These are phyloP conservation scores for Gallirallus australis DNA, from an alignment of 2,797 vertebrate species.

Conservation along the genomic window DNA sequence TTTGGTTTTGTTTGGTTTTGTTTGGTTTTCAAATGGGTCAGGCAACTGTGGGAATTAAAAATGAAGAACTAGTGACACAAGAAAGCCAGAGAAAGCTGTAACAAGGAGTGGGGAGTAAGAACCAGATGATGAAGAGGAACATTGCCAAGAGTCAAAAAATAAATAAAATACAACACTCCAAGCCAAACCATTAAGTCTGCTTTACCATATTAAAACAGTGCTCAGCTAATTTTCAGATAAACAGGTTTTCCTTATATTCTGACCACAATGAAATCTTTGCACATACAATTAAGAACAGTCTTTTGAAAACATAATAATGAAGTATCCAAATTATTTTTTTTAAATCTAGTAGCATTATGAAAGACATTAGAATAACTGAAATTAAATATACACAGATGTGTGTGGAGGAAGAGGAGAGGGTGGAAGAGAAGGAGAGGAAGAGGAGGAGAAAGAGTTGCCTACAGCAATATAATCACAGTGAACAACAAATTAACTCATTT, in stretches of 20 bases:
- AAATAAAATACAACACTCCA: not conserved
- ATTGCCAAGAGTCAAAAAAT: not conserved
- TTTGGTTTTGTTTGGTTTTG: too few relatives aligned
- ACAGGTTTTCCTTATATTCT: not conserved
- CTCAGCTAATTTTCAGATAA: not conserved
- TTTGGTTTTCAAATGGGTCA: not conserved
- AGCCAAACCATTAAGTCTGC: not conserved
- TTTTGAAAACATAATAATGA: fast-evolving
- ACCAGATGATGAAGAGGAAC: not conserved
- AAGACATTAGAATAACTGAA: not conserved
- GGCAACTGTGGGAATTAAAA: not conserved
- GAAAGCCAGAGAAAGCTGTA: not conserved
- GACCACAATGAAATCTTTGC: not conserved
- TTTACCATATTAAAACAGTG: not conserved
- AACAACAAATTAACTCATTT: not conserved
- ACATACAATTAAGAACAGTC: not conserved
- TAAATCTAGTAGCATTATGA: not conserved
- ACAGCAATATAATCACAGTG: not conserved
- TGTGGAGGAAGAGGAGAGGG: too few relatives aligned
- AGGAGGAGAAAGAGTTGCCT: not conserved
- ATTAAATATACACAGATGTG: not conserved
- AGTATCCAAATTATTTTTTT: too few relatives aligned
- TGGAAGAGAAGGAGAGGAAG: too few relatives aligned
- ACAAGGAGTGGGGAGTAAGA: not conserved
- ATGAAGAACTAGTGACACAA: not conserved